phyloP scores from a whole-genome alignment of 2,113 vertebrate species.

The Syngnathus floridae region DNA sequence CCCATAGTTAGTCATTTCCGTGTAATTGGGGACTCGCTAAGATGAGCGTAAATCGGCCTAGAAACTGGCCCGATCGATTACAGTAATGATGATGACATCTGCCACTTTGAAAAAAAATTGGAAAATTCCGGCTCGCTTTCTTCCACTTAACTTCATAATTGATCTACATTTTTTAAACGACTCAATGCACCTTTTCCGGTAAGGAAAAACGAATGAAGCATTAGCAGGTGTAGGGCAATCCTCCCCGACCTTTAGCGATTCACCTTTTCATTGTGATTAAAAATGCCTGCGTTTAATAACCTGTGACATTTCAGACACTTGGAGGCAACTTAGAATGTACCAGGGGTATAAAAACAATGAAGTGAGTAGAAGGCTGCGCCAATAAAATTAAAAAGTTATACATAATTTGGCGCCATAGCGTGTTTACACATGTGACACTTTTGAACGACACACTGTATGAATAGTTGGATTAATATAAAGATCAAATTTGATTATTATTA shows the following conservation, averaged over 20 bases:
- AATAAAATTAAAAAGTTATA: constrained; percentile 12
- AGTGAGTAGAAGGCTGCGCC: constrained; percentile 6
- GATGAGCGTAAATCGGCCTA: constrained; percentile 25
- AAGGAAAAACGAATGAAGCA: constrained; percentile 25
- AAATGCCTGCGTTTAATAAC: constrained; percentile 50
- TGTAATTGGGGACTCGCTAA: constrained; percentile 18
- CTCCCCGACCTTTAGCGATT: constrained; percentile 56
- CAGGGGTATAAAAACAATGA: not conserved
- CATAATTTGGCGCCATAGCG: no score
- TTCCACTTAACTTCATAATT: constrained; percentile 27
- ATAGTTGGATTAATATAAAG: constrained; percentile 13
- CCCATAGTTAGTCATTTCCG: constrained; percentile 45
- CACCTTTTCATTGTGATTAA: constrained; percentile 54
- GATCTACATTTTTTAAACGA: constrained; percentile 52
- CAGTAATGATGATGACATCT: constrained; percentile 10
- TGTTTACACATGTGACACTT: no score
- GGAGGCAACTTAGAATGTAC: constrained; percentile 34
- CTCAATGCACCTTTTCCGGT: constrained; percentile 43
- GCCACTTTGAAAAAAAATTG: constrained; percentile 19
- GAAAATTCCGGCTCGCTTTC: constrained; percentile 14
- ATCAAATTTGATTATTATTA: constrained; percentile 14
- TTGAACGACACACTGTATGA: constrained; percentile 1
- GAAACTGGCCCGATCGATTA: constrained; percentile 14
- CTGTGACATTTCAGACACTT: constrained; percentile 63
- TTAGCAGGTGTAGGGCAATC: constrained; percentile 40